Evolutionary conservation across 2,888 invertebrate species (phyloP), one percentile per base, ranked within the genome.

Genomic region (Strigamia maritima): DNA sequence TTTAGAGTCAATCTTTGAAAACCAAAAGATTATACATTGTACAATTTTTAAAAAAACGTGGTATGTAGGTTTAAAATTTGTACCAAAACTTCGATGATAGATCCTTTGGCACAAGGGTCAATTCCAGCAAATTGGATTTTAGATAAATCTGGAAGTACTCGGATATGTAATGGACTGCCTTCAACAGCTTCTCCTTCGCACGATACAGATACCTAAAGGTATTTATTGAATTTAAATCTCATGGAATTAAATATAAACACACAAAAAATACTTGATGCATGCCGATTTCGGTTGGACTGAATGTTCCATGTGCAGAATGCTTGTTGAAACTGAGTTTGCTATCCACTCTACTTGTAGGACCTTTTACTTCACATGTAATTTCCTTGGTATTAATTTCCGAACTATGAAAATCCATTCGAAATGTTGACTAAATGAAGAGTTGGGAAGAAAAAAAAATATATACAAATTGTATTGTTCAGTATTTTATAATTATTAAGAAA

Each of bases 81-180:
- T 84, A 92, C 94, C 86, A 97, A 90, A 82, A 97, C 97, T 90
- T 97, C 97, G 0, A 97, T 97, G 79, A 97, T 91, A 81, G 95
- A 96, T 81, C 97, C 97, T 76, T 97, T 90, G 26, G 96, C 95
- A 87, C 97, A 97, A 2, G 97, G 97, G 79, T 95, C 95, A 91
- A 97, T 94, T 78, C 96, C 97, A 0, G 95, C 94, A 82, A 86
- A 93, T 80, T 92, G 92, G 49, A 96, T 94, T 84, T 93, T 93
- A 80, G 94, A 91, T 82, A 95, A 87, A 81, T 94, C 92, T 35
- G 97, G 96, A 84, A 95, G 88, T 0, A 95, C 95, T 83, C 95
- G 90, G 86, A 97, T 94, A 87, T 93, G 93, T 22, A 88, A 86
- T 4, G 91, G 91, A 83, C 90, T 90, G 19, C 89, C 90, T 79